Evolutionary conservation across 2,888 invertebrate species (phyloP).

Genomic region (Onchidella celtica): DNA sequence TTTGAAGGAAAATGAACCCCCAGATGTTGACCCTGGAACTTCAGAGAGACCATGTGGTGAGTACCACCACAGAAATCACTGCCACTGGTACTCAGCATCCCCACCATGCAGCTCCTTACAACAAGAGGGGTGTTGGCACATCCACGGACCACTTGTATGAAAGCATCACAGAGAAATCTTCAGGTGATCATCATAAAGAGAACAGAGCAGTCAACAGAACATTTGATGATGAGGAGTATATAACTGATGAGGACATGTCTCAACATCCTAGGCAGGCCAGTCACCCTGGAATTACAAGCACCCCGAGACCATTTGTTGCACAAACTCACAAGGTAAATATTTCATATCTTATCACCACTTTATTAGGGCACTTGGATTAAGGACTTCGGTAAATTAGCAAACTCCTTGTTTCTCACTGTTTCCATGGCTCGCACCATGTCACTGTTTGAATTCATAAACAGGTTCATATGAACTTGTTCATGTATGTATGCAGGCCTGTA

Average conservation of each 20-base stretch:
- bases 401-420: no score
- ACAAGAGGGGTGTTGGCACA: conserved; percentile 38
- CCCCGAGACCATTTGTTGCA: conserved; percentile 62
- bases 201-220: conserved; percentile 5
- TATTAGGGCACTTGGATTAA: no score
- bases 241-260: conserved; percentile 32
- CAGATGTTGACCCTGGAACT: conserved; percentile 35
- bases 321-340: conserved; percentile 24
- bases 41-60: conserved; percentile 33
- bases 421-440: no score
- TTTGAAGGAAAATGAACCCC: conserved; percentile 35
- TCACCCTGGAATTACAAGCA: conserved; percentile 64
- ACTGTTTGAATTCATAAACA: no score
- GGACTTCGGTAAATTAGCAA: no score
- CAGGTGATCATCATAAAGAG: conserved; percentile 62
- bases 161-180: conserved; percentile 51
- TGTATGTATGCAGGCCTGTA: no score
- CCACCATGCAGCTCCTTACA: conserved; percentile 54
- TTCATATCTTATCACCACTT: no score
- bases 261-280: conserved; percentile 40
- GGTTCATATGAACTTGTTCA: no score
- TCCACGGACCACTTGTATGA: conserved; percentile 58
- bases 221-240: conserved; percentile 12
- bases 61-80: conserved; percentile 28
- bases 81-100: conserved; percentile 43